Evolutionary conservation across 2,113 vertebrate species (phyloP).

Genomic region (Mohoua ochrocephala): DNA sequence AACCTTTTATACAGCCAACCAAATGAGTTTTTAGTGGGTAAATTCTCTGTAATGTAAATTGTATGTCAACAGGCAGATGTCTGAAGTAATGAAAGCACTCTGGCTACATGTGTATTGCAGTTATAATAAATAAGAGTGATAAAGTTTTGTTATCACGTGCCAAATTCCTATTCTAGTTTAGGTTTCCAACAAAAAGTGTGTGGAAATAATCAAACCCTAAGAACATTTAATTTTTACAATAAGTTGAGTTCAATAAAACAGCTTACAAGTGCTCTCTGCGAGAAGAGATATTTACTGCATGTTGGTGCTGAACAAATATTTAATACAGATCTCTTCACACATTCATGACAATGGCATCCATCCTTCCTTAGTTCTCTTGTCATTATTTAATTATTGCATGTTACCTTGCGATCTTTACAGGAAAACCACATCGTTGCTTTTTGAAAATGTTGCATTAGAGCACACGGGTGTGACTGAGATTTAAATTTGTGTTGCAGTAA

Average conservation of each 20-base stretch:
- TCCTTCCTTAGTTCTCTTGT: not conserved
- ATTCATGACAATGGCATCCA: not conserved
- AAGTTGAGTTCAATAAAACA: not conserved
- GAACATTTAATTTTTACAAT: not conserved
- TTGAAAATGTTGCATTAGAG: not conserved
- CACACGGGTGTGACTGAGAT: not conserved
- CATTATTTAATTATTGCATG: not conserved
- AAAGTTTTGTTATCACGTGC: not conserved
- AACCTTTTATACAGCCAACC: not conserved
- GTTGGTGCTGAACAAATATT: not conserved
- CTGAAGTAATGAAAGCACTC: slow-evolving; percentile 15
- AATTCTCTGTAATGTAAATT: not conserved
- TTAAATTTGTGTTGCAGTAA: not conserved
- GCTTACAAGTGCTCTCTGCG: not conserved
- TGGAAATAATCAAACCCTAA: not conserved
- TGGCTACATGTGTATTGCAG: not conserved
- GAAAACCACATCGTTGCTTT: not conserved
- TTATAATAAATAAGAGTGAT: not conserved
- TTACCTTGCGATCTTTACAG: not conserved
- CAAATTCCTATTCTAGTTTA: not conserved
- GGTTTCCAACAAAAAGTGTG: not conserved
- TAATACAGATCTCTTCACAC: not conserved
- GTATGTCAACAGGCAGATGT: not conserved
- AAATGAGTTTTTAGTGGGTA: not conserved
- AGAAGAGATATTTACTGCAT: not conserved